A percentile compares a stretch with the other conserved stretches of the same genome.
Conservation (phyloP, 2,888 invertebrate species). For the Nysson spinosus region DNA sequence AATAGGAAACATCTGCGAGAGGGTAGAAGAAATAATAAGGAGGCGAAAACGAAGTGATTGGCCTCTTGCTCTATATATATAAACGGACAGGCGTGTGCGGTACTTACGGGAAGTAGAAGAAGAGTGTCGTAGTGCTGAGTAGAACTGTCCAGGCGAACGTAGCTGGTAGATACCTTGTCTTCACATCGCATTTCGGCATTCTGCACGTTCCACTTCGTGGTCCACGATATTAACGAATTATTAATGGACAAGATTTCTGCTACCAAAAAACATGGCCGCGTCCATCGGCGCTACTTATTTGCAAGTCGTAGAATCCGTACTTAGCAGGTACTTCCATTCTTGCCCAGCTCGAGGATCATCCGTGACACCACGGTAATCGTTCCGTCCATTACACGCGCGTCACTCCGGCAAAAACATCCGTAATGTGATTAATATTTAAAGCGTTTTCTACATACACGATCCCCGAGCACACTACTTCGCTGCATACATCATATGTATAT, state of each 20-base stretch:
- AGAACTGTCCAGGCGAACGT: constrained; percentile 98
- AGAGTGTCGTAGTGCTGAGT: constrained; percentile 93
- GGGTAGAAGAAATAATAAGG: not conserved
- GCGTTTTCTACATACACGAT: constrained; percentile 55
- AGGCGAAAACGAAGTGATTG: constrained; percentile 22
- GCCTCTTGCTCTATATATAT: constrained; percentile 4
- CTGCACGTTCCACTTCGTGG: constrained; percentile 69
- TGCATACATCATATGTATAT: constrained; percentile 55
- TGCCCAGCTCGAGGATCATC: constrained; percentile 38
- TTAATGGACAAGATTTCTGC: constrained; percentile 74
- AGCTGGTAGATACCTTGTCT: constrained; percentile 98
- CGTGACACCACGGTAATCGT: constrained; percentile 49
- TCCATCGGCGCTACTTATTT: constrained; percentile 68
- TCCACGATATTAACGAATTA: constrained; percentile 51
- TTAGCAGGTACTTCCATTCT: constrained; percentile 57
- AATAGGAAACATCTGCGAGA: not conserved
- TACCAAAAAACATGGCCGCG: constrained; percentile 77
- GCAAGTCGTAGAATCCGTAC: constrained; percentile 49
- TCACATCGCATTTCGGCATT: constrained; percentile 98
- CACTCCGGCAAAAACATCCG: constrained; percentile 66
- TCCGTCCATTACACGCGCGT: constrained; percentile 61
- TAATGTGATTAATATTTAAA: constrained; percentile 61
- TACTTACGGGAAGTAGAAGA: constrained; percentile 99
- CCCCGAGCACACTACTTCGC: constrained; percentile 59
- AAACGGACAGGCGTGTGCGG: constrained; percentile 32